Base-by-base conservation (phyloP, 2,888 invertebrate genomes). In the Xanthorhoe spadicearia region DNA sequence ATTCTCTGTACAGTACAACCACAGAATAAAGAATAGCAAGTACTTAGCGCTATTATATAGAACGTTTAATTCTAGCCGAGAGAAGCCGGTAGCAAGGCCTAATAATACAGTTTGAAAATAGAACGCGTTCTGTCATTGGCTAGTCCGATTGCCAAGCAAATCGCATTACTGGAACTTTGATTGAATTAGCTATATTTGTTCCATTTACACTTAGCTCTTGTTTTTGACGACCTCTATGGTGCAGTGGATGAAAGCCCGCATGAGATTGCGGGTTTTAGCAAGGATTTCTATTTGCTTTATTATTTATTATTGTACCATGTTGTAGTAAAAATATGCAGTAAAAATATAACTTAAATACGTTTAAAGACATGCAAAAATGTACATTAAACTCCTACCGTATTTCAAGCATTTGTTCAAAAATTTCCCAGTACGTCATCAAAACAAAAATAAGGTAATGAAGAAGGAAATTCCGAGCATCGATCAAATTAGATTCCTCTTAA, bases 131-230 rank as follows among this genome's bases (percentile, higher is more conserved):
- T 35, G 49, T 49, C 50, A 50, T 62, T 50, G 61, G 50, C 55
- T 13, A 50, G 43, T 57, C 56, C 48, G 13, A 48, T 48, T 17
- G 15, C 48, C 48, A 17, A 48, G 48, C 13, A 51, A 28, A 51
- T 62, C 28, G 28, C 56, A 51, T 43, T 62, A 56, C 50, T 51
- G 56, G 61, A 54, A 48, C 60, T 23, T 53, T 46, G 46, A 60
- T 52, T 60, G 23, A 43, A 60, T 60, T 60, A 60, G 43, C 43
- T 43, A 38, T 43, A 38, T 38, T 38, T 38, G 35, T 13, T 46
- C 10, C 13, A 46, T 23, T 23, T 23, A 23, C 23, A 23, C 23
- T 23, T 23, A 23, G 1, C n/a, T n/a, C n/a, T n/a, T n/a, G n/a
- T n/a, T n/a, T n/a, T n/a, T n/a, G n/a, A n/a, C n/a, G n/a, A n/a